These are phyloP conservation scores for Myiotriccus ornatus DNA, from an alignment of 2,797 vertebrate species.

Conservation along the genomic window DNA sequence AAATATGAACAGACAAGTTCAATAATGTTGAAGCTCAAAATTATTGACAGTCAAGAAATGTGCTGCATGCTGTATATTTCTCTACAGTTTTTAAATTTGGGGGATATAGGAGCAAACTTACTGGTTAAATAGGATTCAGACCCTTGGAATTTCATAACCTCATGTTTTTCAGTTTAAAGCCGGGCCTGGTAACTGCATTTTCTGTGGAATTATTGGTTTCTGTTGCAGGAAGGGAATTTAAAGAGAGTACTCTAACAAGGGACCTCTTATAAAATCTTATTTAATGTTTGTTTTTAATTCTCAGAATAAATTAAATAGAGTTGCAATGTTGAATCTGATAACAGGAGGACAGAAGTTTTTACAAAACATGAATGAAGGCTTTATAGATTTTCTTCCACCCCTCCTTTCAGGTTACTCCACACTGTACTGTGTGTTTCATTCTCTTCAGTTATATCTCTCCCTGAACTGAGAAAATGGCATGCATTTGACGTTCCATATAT, in stretches of 20 bases:
- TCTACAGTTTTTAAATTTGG: background rate
- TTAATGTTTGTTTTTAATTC: constrained; percentile 13
- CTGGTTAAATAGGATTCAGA: background rate
- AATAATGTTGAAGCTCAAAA: constrained; percentile 8
- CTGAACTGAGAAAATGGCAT: background rate
- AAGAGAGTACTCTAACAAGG: background rate
- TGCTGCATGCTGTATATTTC: background rate
- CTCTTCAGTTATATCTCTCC: background rate
- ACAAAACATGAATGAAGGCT: constrained; percentile 6
- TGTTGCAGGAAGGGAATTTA: background rate
- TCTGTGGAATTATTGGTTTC: background rate
- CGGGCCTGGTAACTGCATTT: background rate
- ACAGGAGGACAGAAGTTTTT: background rate
- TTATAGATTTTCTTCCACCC: background rate
- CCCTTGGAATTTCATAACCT: background rate
- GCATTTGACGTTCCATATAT: background rate
- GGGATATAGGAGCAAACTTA: background rate
- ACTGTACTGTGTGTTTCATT: background rate
- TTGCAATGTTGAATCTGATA: constrained; percentile 20
- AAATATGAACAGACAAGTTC: constrained; percentile 1
- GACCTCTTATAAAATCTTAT: background rate
- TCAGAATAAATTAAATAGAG: background rate
- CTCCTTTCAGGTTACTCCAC: background rate
- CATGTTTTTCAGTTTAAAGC: background rate
- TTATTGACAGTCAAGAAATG: background rate